Percentiles rank a stretch among this genome's conserved stretches.
These are phyloP conservation scores for Erythrocercus mccallii DNA, from an alignment of 2,113 vertebrate species.

Conservation along the genomic window DNA sequence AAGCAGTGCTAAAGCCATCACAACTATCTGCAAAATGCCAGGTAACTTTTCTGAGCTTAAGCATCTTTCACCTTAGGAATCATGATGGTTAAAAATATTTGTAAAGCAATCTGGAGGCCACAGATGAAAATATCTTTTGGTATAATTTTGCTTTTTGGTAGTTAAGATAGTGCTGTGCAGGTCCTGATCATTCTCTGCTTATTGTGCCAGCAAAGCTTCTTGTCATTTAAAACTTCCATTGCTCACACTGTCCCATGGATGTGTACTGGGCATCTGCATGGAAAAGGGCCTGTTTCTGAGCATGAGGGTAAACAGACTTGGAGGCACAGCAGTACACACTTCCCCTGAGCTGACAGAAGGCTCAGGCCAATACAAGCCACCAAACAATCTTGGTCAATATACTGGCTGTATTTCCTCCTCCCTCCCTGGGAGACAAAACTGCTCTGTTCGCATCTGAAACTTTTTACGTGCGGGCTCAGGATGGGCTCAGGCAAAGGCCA, in stretches of 20 bases:
- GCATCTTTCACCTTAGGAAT: background rate
- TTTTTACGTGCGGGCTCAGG: background rate
- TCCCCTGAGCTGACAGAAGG: background rate
- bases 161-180: background rate
- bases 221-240: background rate
- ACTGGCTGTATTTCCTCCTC: background rate
- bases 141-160: background rate
- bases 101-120: background rate
- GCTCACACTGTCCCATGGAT: fast-evolving
- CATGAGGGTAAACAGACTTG: fast-evolving
- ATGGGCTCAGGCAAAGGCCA: background rate
- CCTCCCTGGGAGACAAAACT: background rate
- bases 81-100: background rate
- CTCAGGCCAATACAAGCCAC: background rate
- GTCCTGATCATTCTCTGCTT: background rate
- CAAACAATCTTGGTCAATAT: background rate
- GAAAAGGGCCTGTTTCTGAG: background rate
- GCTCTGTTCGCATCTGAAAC: background rate
- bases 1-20: background rate
- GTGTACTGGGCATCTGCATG: background rate
- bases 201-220: background rate
- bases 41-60: background rate
- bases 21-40: background rate
- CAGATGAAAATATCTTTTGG: background rate
- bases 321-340: background rate